Evolutionary conservation across 2,113 vertebrate genomes (phyloP).

Genomic region (Protomyctophum bolini): DNA sequence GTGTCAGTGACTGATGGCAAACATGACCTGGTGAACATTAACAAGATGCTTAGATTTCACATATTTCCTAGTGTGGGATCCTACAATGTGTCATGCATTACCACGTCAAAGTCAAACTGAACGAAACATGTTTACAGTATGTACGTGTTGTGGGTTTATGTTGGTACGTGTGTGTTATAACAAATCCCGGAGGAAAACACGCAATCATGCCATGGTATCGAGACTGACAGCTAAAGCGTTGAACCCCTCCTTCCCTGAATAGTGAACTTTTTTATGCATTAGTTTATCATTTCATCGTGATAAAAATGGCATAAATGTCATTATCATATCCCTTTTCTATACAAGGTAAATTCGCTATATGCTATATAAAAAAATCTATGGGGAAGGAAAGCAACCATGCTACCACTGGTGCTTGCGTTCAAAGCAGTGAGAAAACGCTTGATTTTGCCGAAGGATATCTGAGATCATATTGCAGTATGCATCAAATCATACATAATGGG

Average conservation of each 20-base stretch:
- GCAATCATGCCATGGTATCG: constrained; percentile 75
- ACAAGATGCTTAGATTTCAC: constrained; percentile 24
- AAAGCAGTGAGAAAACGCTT: constrained; percentile 22
- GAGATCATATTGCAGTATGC: no score
- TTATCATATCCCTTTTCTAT: constrained; percentile 64
- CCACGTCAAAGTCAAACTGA: constrained; percentile 59
- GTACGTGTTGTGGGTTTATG: not conserved
- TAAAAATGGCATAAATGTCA: constrained; percentile 61
- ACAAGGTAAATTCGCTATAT: constrained; percentile 52
- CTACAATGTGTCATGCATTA: constrained; percentile 72
- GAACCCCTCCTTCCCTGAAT: constrained; percentile 68
- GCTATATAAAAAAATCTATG: constrained; percentile 46
- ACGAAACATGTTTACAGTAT: constrained; percentile 38
- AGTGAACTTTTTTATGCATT: constrained; percentile 30
- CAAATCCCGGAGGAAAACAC: constrained; percentile 72
- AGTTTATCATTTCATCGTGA: constrained; percentile 42
- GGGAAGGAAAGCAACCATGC: constrained; percentile 27
- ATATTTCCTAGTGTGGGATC: constrained; percentile 38
- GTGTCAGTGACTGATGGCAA: constrained; percentile 25
- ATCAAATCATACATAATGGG: no score
- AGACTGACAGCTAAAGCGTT: constrained; percentile 64
- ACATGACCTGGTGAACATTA: constrained; percentile 7
- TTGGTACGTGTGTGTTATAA: constrained; percentile 40
- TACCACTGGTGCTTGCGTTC: constrained; percentile 8
- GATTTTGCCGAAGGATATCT: no score